Evolutionary conservation across 2,797 vertebrate species (phyloP).

Genomic region (Liasis olivaceus): DNA sequence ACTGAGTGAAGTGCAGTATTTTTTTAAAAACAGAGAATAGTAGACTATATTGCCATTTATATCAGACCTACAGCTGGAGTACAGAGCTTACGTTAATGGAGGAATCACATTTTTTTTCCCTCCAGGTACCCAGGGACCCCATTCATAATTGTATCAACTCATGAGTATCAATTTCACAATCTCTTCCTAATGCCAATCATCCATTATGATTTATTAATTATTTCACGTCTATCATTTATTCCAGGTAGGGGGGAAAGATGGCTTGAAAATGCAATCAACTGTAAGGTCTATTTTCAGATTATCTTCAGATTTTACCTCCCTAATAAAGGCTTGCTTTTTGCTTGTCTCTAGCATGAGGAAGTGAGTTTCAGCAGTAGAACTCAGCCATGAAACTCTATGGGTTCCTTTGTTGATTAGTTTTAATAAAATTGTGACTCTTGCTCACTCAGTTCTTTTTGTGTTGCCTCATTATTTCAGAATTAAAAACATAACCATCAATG

Average conservation of each 20-base stretch:
- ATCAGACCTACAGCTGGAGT: background rate
- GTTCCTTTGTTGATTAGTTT: background rate
- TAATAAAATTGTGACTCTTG: background rate
- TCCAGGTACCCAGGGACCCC: too few species aligned
- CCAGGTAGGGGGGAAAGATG: background rate
- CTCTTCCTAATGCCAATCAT: background rate
- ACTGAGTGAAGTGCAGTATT: background rate
- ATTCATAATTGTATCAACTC: background rate
- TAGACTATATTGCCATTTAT: background rate
- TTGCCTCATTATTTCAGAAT: background rate
- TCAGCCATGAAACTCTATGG: background rate
- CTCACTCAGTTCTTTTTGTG: background rate
- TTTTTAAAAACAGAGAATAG: background rate
- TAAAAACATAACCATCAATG: background rate
- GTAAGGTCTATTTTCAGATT: background rate
- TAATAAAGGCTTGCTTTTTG: background rate
- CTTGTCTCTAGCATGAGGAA: background rate
- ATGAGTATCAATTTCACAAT: background rate
- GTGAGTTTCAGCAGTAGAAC: background rate
- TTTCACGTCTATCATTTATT: background rate
- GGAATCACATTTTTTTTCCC: background rate
- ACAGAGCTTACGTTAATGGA: background rate
- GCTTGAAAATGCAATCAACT: background rate
- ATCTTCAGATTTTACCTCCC: background rate
- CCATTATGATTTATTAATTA: background rate